These are phyloP conservation scores for Drosophila anomelani DNA, from an alignment of 2,888 invertebrate genomes.

Conservation along the genomic window DNA sequence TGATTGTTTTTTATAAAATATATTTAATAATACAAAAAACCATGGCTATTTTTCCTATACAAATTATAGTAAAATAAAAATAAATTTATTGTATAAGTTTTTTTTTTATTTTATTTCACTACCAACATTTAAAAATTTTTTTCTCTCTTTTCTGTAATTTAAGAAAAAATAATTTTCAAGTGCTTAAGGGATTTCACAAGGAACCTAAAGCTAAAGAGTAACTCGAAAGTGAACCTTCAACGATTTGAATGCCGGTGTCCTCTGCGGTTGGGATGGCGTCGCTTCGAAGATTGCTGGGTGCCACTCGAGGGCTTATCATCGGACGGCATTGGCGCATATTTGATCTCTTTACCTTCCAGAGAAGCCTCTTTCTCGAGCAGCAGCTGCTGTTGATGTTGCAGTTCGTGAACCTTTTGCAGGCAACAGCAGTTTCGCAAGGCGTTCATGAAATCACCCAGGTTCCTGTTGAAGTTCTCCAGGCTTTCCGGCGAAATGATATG, in stretches of 20 bases:
- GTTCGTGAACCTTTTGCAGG: constrained; percentile 22
- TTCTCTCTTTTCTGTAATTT: constrained; percentile 1
- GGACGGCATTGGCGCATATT: not conserved
- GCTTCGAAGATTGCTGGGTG: not conserved
- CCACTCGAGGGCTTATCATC: not conserved
- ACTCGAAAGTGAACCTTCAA: constrained; percentile 28
- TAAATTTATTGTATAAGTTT: not conserved
- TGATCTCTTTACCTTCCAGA: not conserved
- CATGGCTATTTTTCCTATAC: not conserved
- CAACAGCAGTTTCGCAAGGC: constrained; percentile 28
- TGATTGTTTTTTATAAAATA: not conserved
- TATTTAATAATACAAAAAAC: too few species aligned
- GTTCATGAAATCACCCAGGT: constrained; percentile 16
- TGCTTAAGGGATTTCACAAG: constrained; percentile 3
- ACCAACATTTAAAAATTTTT: constrained; percentile 13
- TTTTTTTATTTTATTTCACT: constrained; percentile 6
- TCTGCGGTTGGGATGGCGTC: not conserved
- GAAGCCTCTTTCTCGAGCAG: not conserved
- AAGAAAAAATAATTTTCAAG: constrained; percentile 2
- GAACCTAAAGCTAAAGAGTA: constrained; percentile 26
- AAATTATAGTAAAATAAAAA: not conserved
- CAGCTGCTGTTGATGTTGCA: constrained; percentile 15
- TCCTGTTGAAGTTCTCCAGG: constrained; percentile 51
- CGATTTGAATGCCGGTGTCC: constrained; percentile 4
- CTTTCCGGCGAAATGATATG: constrained; percentile 24